phyloP scores from a whole-genome alignment of 2,113 vertebrate genomes.

The Tinamus guttatus region DNA sequence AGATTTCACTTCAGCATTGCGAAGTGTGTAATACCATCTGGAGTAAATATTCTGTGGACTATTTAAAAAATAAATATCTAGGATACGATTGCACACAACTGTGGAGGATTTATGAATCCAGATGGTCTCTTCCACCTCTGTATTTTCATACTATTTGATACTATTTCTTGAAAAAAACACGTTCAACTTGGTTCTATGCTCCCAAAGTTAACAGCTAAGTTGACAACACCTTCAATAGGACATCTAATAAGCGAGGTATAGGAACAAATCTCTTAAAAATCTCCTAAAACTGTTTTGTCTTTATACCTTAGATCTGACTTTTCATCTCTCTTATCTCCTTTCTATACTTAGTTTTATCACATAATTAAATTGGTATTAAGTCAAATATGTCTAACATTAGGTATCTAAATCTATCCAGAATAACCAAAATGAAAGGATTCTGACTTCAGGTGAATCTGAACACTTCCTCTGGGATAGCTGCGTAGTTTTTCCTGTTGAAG shows the following conservation, averaged over 20 bases:
- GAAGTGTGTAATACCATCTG: not conserved
- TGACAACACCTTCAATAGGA: not conserved
- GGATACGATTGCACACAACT: not conserved
- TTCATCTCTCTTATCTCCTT: not conserved
- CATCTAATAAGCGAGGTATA: not conserved
- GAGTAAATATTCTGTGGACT: not conserved
- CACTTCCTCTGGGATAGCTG: not conserved
- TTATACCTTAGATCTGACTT: not conserved
- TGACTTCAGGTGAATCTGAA: not conserved
- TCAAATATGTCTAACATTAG: not conserved
- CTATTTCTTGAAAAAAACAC: not conserved
- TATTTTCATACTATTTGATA: not conserved
- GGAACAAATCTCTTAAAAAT: not conserved
- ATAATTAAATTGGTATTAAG: not conserved
- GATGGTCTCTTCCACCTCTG: not conserved
- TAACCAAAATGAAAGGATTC: not conserved
- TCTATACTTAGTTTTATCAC: not conserved
- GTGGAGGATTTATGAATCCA: not conserved
- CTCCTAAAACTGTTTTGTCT: not conserved
- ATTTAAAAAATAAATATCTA: not conserved
- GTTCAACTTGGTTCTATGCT: not conserved
- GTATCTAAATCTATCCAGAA: not conserved
- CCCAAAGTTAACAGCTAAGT: not conserved
- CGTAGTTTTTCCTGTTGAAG: not conserved
- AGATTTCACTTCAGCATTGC: not conserved